Conservation (phyloP, 35 echinoderm and acorn worm genomes). For the Heliocidaris tuberculata region DNA sequence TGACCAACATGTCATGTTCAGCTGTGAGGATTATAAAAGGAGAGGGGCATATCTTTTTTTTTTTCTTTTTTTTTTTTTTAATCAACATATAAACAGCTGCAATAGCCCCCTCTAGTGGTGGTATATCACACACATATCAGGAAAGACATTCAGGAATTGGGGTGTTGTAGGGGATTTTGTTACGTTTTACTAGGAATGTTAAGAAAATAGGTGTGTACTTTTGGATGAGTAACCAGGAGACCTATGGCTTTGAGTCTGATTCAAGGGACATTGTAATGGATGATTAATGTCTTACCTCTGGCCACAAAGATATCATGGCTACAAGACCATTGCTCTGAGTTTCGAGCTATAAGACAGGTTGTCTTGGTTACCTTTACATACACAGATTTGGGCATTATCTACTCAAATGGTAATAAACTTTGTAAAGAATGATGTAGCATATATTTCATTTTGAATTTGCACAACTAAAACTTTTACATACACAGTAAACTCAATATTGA, state of each 20-base stretch:
- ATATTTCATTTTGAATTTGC: too few relatives aligned
- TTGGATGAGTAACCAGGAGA: not conserved
- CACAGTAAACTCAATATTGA: too few relatives aligned
- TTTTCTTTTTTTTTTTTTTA: too few relatives aligned
- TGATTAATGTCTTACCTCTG: not conserved
- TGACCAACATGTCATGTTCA: not conserved
- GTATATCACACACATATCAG: not conserved
- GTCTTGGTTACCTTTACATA: too few relatives aligned
- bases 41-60: not conserved
- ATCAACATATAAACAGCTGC: not conserved
- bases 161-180: not conserved
- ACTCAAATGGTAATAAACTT: too few relatives aligned
- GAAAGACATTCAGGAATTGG: not conserved
- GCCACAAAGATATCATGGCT: too few relatives aligned
- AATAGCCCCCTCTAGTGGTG: not conserved
- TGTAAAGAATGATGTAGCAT: too few relatives aligned
- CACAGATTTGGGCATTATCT: too few relatives aligned
- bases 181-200: not conserved
- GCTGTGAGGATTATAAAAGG: not conserved
- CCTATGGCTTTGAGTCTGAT: not conserved
- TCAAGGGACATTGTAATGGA: not conserved
- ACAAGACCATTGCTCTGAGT: too few relatives aligned
- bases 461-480: too few relatives aligned
- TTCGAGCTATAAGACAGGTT: too few relatives aligned
- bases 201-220: not conserved